Conservation (phyloP, 2,888 invertebrate species). For the Automeris io region DNA sequence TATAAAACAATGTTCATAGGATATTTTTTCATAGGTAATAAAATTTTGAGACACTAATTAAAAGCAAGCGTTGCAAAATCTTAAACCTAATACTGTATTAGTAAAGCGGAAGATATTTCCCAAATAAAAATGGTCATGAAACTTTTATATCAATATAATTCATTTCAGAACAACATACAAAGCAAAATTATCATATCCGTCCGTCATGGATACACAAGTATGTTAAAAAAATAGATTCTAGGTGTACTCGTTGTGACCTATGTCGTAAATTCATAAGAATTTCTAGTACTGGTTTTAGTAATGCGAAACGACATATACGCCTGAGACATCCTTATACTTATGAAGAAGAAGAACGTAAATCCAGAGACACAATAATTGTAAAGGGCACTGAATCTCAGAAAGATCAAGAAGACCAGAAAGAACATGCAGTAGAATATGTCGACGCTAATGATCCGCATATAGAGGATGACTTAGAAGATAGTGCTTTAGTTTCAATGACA, state of each 20-base stretch:
- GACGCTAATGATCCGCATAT: conserved; percentile 2
- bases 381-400: background rate
- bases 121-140: too few relatives aligned
- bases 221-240: background rate
- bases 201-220: conserved; percentile 8
- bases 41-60: too few relatives aligned
- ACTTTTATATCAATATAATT: too few relatives aligned
- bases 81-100: too few relatives aligned
- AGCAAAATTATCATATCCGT: background rate
- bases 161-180: background rate
- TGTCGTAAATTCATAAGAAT: conserved; percentile 6
- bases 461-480: background rate
- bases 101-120: too few relatives aligned
- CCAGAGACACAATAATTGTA: background rate
- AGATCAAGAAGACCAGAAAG: background rate
- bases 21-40: too few relatives aligned
- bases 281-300: background rate
- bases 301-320: conserved; percentile 10
- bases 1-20: too few relatives aligned
- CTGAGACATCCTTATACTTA: conserved; percentile 4
- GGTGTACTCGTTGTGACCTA: conserved; percentile 5
- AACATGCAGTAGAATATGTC: conserved; percentile 5
- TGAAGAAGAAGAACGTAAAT: conserved; percentile 4
- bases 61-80: too few relatives aligned
- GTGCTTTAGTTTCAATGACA: background rate